Conservation (phyloP, 1,140 invertebrate species). For the Diachasma alloeum region DNA sequence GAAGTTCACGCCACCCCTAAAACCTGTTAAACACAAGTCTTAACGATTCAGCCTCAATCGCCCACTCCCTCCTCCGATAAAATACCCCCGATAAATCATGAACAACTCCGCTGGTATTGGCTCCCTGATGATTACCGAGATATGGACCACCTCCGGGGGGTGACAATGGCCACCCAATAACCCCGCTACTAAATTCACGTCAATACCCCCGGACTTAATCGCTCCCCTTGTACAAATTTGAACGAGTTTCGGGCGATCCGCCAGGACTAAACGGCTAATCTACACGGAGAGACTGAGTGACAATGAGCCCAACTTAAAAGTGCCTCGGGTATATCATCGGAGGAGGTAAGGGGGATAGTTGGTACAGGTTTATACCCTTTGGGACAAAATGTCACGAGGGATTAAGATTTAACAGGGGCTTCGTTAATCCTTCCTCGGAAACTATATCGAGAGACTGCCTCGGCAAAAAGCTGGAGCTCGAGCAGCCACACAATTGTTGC, state of each 20-base stretch:
- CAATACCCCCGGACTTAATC: background rate
- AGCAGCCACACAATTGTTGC: background rate
- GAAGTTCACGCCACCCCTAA: background rate
- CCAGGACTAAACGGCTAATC: background rate
- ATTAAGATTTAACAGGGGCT: background rate
- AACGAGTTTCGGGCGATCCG: background rate
- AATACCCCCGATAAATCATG: background rate
- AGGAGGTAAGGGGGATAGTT: background rate
- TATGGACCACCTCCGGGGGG: background rate
- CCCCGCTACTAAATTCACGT: background rate
- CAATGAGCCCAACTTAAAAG: constrained; percentile 3
- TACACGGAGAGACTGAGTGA: background rate
- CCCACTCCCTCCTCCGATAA: background rate
- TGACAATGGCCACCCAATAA: background rate
- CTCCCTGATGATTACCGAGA: background rate
- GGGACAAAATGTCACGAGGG: background rate
- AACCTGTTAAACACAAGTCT: background rate
- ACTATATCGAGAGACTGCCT: background rate
- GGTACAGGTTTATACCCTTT: background rate
- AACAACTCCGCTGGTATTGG: background rate
- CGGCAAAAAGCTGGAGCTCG: background rate
- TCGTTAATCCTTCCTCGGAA: background rate
- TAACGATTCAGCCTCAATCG: background rate
- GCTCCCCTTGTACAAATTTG: background rate
- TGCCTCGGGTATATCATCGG: background rate